A percentile compares a stretch with the other conserved stretches of the same genome.
phyloP scores from a whole-genome alignment of 2,113 vertebrate genomes.

The Corythaixoides concolor region DNA sequence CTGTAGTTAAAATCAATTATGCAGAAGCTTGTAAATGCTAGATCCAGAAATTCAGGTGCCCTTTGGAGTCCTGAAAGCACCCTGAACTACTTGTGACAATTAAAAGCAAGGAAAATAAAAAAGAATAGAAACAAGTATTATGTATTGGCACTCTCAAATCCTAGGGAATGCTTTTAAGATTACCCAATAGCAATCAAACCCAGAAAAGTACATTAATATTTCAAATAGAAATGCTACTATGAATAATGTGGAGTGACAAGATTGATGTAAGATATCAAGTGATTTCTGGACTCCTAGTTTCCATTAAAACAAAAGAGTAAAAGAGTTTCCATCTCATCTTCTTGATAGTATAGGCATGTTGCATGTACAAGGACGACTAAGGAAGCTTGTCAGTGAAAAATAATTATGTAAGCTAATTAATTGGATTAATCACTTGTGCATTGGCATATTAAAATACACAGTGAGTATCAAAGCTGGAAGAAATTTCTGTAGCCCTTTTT shows the following conservation, averaged over 20 bases:
- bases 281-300: not conserved
- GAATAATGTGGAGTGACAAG: not conserved
- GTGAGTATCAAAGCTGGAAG: not conserved
- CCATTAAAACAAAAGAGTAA: not conserved
- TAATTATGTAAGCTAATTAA: not conserved
- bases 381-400: constrained; percentile 4
- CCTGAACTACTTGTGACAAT: not conserved
- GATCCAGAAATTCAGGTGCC: not conserved
- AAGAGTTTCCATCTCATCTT: not conserved
- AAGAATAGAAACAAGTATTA: not conserved
- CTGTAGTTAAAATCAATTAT: not conserved
- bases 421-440: not conserved
- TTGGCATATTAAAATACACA: not conserved
- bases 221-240: not conserved
- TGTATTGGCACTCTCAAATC: not conserved
- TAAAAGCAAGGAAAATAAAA: not conserved
- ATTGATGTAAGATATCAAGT: not conserved
- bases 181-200: not conserved
- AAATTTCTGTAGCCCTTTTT: not conserved
- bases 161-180: not conserved
- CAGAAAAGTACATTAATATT: not conserved
- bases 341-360: not conserved
- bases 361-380: not conserved
- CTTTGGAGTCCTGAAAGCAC: not conserved
- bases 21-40: not conserved